These are phyloP conservation scores for Florisuga fusca DNA, from an alignment of 2,797 vertebrate species.

Conservation along the genomic window DNA sequence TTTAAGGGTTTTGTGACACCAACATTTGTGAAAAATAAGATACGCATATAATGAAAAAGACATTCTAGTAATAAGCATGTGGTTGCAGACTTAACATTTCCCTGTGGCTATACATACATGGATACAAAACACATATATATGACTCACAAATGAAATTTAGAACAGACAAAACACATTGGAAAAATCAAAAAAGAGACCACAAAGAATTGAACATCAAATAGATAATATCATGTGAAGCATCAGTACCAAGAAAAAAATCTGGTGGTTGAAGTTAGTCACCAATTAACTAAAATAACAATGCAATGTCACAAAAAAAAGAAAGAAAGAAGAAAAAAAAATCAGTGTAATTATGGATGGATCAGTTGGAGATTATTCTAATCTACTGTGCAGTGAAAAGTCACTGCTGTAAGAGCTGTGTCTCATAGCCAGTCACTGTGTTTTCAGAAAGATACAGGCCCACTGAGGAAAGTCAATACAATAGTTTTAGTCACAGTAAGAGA, in stretches of 20 bases:
- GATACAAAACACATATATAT: background rate
- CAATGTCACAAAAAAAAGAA: too few relatives aligned
- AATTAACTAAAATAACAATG: background rate
- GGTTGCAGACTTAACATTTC: background rate
- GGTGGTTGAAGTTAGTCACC: background rate
- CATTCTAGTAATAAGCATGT: background rate
- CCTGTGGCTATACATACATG: background rate
- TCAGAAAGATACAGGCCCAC: background rate
- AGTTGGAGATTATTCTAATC: background rate
- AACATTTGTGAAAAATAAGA: background rate
- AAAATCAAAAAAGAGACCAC: background rate
- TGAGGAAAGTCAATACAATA: background rate
- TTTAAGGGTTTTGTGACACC: background rate
- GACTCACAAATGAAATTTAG: background rate
- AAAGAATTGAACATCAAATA: background rate
- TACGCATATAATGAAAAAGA: background rate
- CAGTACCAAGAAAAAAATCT: background rate
- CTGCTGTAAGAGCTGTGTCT: background rate
- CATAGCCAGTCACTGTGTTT: background rate
- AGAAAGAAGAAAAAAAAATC: background rate
- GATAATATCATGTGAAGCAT: background rate
- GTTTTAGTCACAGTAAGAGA: background rate
- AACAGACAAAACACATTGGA: background rate
- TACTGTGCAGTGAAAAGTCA: background rate
- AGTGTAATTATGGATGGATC: background rate